Base-by-base conservation (phyloP, 1,140 invertebrate species). In the Stegodyphus mimosarum region DNA sequence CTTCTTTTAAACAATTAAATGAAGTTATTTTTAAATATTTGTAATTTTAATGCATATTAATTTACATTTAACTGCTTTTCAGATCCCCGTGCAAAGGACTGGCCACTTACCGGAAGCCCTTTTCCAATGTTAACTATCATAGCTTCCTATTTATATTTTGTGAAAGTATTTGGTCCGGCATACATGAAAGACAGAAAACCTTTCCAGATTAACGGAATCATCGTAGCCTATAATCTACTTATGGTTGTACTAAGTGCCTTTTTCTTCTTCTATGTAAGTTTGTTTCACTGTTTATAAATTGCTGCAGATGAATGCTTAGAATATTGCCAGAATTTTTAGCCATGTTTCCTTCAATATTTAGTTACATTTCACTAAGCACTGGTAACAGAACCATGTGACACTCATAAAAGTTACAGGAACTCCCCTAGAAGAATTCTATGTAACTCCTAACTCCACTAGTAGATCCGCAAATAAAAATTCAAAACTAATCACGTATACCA, bases 61-160 rank as follows among this genome's bases (percentile, higher is more conserved):
- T 33, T 33, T 1, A 33, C 33, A 33, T 33, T 85, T 88, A 89
- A 18, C 88, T 90, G 89, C 80, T 88, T 92, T 90, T 87, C 92
- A 97, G 97, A 98, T 94, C 95, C 95, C 49, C 93, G 97, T 87
- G 96, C 98, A 60, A 95, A 94, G 86, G 93, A 94, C 88, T 98
- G 96, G 96, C 91, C 94, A 15, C 93, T 99, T 92, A 96, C 98
- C 94, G 94, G 94, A 76, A 95, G 95, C 86, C 96, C 96, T n/a
- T 92, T 95, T 88, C 97, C 97, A 17, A 98, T 97, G 6, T 89
- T 98, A 51, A 71, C 88, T 13, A 88, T 88, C 55, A 87, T 88
- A 17, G 84, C 86, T 11, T 80, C 74, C 5, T 97, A 97, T 91
- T 95, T 94, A 69, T 95, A 96, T 89, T 95, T 96, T 89, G 95